Percentiles rank a stretch among this genome's conserved stretches.
phyloP scores from a whole-genome alignment of 1,140 invertebrate genomes.

The Formica selysi region DNA sequence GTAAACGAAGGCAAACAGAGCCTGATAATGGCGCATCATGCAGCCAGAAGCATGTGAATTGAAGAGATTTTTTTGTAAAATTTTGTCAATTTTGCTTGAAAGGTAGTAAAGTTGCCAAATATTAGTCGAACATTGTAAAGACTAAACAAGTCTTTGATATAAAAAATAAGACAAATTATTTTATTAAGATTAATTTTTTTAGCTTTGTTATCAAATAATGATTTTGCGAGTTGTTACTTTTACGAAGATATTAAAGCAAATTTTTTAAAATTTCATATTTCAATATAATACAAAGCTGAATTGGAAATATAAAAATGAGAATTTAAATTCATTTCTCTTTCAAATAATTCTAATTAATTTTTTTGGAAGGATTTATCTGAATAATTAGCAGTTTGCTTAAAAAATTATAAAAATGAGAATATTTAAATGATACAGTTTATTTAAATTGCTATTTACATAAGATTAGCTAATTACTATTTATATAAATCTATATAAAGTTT shows the following conservation, averaged over 20 bases:
- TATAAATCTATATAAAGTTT: too few relatives aligned
- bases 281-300: too few relatives aligned
- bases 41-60: conserved; percentile 41
- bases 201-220: too few relatives aligned
- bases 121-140: neutral
- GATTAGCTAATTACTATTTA: too few relatives aligned
- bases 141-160: neutral
- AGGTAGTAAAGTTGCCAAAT: neutral
- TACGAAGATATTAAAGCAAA: too few relatives aligned
- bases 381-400: neutral
- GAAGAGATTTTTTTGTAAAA: neutral
- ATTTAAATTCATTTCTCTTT: too few relatives aligned
- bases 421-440: neutral
- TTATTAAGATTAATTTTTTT: neutral
- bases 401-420: neutral
- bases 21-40: conserved; percentile 86
- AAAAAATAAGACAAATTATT: neutral
- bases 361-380: too few relatives aligned
- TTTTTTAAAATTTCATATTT: too few relatives aligned
- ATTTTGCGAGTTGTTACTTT: too few relatives aligned
- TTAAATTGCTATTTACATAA: neutral
- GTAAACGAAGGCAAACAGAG: conserved; percentile 87
- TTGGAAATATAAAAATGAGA: too few relatives aligned
- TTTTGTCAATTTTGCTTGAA: neutral
- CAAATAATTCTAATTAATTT: too few relatives aligned